phyloP scores from a whole-genome alignment of 2,113 vertebrate species.

The Archocentrus centrarchus region DNA sequence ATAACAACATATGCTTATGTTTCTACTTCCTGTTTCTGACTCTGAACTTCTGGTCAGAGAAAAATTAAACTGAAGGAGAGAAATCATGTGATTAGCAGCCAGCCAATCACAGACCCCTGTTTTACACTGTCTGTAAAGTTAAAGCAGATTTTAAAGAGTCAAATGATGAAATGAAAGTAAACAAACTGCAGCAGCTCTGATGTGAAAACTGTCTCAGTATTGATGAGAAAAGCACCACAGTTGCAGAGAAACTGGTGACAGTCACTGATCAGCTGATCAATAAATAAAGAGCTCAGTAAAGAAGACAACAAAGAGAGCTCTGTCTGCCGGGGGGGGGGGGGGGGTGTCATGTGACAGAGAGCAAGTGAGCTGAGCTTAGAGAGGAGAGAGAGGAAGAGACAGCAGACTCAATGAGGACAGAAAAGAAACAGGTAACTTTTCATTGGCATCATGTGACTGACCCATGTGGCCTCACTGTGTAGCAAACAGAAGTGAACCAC shows the following conservation, averaged over 20 bases:
- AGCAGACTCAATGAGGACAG: not conserved
- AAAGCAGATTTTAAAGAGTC: not conserved
- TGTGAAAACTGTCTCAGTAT: not conserved
- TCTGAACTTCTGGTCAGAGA: not conserved
- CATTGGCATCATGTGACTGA: not conserved
- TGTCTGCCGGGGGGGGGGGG: constrained; percentile 19
- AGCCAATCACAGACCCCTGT: not conserved
- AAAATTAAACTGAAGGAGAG: not conserved
- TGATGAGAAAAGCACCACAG: not conserved
- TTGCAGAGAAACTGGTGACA: constrained; percentile 25
- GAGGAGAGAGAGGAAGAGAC: not conserved
- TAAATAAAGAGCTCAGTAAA: constrained; percentile 63
- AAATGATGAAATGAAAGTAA: not conserved
- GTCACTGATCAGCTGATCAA: constrained; percentile 67
- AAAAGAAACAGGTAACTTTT: not conserved
- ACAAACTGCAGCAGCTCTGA: not conserved
- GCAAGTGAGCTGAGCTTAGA: not conserved
- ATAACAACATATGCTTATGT: not conserved
- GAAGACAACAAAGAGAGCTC: constrained; percentile 44
- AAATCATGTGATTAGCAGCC: not conserved
- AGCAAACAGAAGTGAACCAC: not conserved
- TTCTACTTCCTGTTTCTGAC: constrained; percentile 6
- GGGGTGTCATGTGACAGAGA: constrained; percentile 12
- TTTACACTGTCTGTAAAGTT: not conserved
- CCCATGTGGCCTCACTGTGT: not conserved